phyloP scores from a whole-genome alignment of 2,797 vertebrate genomes.

The Chiloscyllium punctatum region DNA sequence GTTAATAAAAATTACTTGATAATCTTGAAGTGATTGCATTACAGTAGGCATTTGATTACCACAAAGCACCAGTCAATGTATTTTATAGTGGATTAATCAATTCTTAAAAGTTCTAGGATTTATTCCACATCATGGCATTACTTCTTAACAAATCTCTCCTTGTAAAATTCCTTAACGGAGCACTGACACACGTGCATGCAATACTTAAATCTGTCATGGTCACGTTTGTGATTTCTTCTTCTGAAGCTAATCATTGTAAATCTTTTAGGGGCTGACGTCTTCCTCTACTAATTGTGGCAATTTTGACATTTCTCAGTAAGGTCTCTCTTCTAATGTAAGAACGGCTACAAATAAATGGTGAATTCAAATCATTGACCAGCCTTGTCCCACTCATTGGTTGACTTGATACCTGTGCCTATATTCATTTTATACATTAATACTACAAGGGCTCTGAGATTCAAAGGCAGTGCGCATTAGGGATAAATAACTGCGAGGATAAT shows the following conservation, averaged over 20 bases:
- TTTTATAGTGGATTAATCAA: conserved; percentile 10
- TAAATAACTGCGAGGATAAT: conserved; percentile 3
- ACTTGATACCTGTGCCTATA: neutral
- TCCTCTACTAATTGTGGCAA: neutral
- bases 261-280: neutral
- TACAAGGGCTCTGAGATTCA: neutral
- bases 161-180: neutral
- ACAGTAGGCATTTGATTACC: neutral
- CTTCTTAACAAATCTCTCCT: neutral
- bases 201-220: neutral
- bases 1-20: neutral
- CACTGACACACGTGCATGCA: neutral
- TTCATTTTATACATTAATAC: conserved; percentile 7
- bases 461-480: neutral
- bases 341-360: neutral
- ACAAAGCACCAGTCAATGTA: conserved; percentile 20
- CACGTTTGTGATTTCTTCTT: neutral
- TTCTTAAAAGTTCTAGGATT: conserved; percentile 19
- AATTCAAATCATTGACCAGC: neutral
- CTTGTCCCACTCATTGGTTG: neutral
- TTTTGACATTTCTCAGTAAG: too few relatives aligned
- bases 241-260: neutral
- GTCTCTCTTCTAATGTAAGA: neutral
- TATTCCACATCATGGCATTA: neutral
- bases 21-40: conserved; percentile 25